Evolutionary conservation across 2,113 vertebrate genomes (phyloP), one percentile per base, ranked within the genome.

Genomic region (Callocephalon fimbriatum): DNA sequence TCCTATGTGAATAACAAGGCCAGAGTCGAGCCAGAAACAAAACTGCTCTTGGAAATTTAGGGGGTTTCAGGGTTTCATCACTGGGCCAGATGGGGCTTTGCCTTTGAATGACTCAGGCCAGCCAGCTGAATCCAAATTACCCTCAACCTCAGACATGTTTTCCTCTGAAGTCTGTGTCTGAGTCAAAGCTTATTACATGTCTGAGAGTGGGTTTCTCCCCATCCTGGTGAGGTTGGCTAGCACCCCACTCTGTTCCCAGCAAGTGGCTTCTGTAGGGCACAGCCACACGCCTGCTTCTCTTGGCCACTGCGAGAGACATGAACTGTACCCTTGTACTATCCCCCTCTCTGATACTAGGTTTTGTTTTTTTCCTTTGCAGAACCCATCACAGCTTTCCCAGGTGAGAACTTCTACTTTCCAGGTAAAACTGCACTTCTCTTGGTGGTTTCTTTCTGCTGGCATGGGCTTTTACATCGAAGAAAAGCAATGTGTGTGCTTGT

Each of bases 381-480:
- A 97, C 99, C 99, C 83, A 98, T 99, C 91, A 98, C 98, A 56
- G 99, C 99, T 89, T 99, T 99, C 95, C 99, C 99, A 95, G 99
- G 99, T 91, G 99, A 99, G 98, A 98, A 99, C 96, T 98, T 98
- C 98, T 96, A 98, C 98, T 98, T 96, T 97, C 78, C 97, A 98
- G 98, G 98, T 98, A 98, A 98, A 98, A 97, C 53, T 85, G 72
- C 77, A 86, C n/a, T 96, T 91, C 56, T 88, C 32, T 89, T 0
- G 0, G 54, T 90, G 63, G 18, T 88, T 95, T 93, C 63, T 72
- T 94, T 85, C 84, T 86, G 83, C 62, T 96, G 90, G 96, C 96
- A 97, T 88, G 96, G 86, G 84, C 91, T 95, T 92, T 83, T 90
- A 77, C 72, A 31, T 63, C 0, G 0, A 93, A 94, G 70, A 78